Evolutionary conservation across 1,140 invertebrate genomes (phyloP).

Genomic region (Leptoteleia sp.): DNA sequence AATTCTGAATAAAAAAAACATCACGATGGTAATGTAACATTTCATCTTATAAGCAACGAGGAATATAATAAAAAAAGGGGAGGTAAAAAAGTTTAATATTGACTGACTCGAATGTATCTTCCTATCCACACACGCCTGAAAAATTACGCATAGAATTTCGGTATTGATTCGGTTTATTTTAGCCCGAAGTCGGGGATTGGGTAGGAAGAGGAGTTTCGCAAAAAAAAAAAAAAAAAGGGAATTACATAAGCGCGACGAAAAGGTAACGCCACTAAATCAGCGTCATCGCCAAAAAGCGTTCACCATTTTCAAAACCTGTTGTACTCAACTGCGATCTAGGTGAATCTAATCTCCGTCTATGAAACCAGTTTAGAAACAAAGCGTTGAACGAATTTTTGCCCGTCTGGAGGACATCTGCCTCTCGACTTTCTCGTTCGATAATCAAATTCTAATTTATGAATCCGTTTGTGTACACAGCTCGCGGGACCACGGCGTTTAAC

Average conservation of each 20-base stretch:
- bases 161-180: too few relatives aligned
- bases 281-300: constrained; percentile 42
- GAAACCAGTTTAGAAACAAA: constrained; percentile 63
- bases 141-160: too few relatives aligned
- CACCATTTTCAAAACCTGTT: constrained; percentile 41
- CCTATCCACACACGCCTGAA: too few relatives aligned
- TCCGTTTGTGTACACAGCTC: constrained; percentile 35
- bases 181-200: too few relatives aligned
- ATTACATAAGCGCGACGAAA: constrained; percentile 39
- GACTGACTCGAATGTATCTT: too few relatives aligned
- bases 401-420: constrained; percentile 51
- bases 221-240: constrained; percentile 42
- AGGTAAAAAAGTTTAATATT: too few relatives aligned
- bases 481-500: constrained; percentile 18
- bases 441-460: constrained; percentile 59
- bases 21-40: too few relatives aligned
- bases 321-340: constrained; percentile 48
- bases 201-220: too few relatives aligned
- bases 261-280: constrained; percentile 38
- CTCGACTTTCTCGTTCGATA: constrained; percentile 44
- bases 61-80: too few relatives aligned
- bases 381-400: constrained; percentile 35
- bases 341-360: constrained; percentile 55
- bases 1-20: too few relatives aligned
- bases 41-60: too few relatives aligned